These are phyloP conservation scores for Lasioglossum vierecki DNA, from an alignment of 2,888 invertebrate species.

Conservation along the genomic window DNA sequence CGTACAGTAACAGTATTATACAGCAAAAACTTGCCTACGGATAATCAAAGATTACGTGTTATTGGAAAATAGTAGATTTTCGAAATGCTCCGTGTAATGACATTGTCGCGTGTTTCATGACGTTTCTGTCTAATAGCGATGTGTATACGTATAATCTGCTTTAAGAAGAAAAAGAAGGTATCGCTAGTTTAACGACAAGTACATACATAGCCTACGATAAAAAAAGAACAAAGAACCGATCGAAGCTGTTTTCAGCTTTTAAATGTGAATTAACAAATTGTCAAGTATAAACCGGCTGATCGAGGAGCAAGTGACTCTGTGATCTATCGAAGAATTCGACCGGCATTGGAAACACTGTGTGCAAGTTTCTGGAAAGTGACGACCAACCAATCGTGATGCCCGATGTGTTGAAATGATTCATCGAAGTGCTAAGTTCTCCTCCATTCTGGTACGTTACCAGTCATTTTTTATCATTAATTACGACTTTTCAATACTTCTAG, in stretches of 20 bases:
- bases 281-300: not conserved
- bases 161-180: not conserved
- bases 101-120: conserved; percentile 17
- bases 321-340: conserved; percentile 20
- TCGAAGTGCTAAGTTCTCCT: conserved; percentile 40
- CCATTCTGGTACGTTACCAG: conserved; percentile 52
- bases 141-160: not conserved
- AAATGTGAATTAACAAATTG: not conserved
- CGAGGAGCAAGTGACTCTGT: not conserved
- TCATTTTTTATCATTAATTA: not conserved
- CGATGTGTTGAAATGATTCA: conserved; percentile 40
- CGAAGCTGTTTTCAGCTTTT: conserved; percentile 15
- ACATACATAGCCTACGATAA: not conserved
- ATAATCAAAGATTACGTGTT: conserved; percentile 5
- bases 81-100: not conserved
- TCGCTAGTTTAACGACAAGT: not conserved
- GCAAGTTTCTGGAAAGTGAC: conserved; percentile 40
- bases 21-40: not conserved
- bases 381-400: conserved; percentile 31
- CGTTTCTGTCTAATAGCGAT: conserved; percentile 7
- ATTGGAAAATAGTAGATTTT: not conserved
- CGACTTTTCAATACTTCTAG: not conserved
- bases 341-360: conserved; percentile 44
- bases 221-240: not conserved
- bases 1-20: conserved; percentile 23